Evolutionary conservation across 2,888 invertebrate genomes (phyloP).

Genomic region (Drosophila pseudotakahashii): DNA sequence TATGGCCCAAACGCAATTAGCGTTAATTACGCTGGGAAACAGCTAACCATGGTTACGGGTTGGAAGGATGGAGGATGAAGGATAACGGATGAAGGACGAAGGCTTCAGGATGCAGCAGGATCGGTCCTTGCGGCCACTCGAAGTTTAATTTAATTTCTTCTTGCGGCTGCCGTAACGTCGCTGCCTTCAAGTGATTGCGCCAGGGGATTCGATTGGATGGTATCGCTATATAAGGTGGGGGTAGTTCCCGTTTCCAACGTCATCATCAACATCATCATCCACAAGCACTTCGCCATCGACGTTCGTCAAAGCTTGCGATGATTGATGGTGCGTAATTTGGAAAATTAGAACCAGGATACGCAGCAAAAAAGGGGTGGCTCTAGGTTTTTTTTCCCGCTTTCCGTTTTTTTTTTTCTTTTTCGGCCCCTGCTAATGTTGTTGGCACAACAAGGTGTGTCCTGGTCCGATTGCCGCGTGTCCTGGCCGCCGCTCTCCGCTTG

Average conservation of each 20-base stretch:
- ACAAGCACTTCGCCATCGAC: slow-evolving; percentile 56
- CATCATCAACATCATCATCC: slow-evolving; percentile 48
- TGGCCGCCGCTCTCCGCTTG: slow-evolving; percentile 52
- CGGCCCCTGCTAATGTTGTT: slow-evolving; percentile 78
- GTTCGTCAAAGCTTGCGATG: slow-evolving; percentile 75
- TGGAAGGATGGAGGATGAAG: slow-evolving; percentile 7
- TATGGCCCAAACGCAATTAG: slow-evolving; percentile 72
- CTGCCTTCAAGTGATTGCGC: slow-evolving; percentile 64
- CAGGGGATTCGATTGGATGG: slow-evolving; percentile 67
- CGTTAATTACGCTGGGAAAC: slow-evolving; percentile 65
- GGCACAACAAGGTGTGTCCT: slow-evolving; percentile 81
- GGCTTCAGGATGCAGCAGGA: slow-evolving; percentile 36
- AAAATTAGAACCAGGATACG: slow-evolving; percentile 74
- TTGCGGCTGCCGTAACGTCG: slow-evolving; percentile 73
- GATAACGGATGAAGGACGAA: no score
- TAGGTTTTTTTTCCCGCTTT: slow-evolving; percentile 14
- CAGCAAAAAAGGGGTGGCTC: slow-evolving; percentile 65
- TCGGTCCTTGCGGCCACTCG: slow-evolving; percentile 72
- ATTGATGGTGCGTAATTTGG: slow-evolving; percentile 83
- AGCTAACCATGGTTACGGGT: slow-evolving; percentile 54
- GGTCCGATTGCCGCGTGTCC: slow-evolving; percentile 67
- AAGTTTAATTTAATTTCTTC: slow-evolving; percentile 77
- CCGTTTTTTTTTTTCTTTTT: slow-evolving; percentile 30
- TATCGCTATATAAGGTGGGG: slow-evolving; percentile 19
- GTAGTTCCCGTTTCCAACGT: slow-evolving; percentile 60